Percentiles rank a stretch among this genome's conserved stretches.
These are phyloP conservation scores for Corythaixoides concolor DNA, from an alignment of 2,113 vertebrate genomes.

Conservation along the genomic window DNA sequence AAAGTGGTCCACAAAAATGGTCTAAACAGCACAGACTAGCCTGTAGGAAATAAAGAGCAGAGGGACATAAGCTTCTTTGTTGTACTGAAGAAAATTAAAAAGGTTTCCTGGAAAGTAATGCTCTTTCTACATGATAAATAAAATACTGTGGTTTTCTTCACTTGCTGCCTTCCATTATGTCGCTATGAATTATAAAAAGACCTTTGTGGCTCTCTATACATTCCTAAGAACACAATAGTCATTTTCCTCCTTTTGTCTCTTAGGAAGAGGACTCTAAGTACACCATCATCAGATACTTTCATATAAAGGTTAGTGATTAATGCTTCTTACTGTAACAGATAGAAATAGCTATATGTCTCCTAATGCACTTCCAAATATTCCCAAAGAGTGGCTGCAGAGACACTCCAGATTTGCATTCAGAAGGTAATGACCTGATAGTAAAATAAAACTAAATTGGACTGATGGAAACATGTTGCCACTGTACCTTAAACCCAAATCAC, in stretches of 20 bases:
- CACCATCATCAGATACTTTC: not conserved
- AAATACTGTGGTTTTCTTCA: not conserved
- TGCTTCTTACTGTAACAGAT: not conserved
- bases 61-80: not conserved
- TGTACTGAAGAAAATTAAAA: not conserved
- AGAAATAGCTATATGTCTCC: slow-evolving; percentile 1
- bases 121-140: not conserved
- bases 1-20: not conserved
- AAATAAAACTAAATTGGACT: slow-evolving; percentile 51
- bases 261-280: not conserved
- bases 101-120: not conserved
- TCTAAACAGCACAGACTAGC: not conserved
- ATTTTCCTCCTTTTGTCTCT: not conserved
- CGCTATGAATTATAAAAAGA: not conserved
- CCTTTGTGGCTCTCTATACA: not conserved
- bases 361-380: slow-evolving; percentile 24
- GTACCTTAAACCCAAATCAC: slow-evolving; percentile 25
- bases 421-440: slow-evolving; percentile 38
- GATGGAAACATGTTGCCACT: slow-evolving; percentile 19
- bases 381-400: not conserved
- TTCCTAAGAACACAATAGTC: not conserved
- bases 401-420: slow-evolving; percentile 12
- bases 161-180: not conserved
- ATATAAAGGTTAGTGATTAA: not conserved
- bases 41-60: not conserved